Evolutionary conservation across 2,888 invertebrate species (phyloP), one percentile per base, ranked within the genome.

Genomic region (Eupithecia subumbrata): DNA sequence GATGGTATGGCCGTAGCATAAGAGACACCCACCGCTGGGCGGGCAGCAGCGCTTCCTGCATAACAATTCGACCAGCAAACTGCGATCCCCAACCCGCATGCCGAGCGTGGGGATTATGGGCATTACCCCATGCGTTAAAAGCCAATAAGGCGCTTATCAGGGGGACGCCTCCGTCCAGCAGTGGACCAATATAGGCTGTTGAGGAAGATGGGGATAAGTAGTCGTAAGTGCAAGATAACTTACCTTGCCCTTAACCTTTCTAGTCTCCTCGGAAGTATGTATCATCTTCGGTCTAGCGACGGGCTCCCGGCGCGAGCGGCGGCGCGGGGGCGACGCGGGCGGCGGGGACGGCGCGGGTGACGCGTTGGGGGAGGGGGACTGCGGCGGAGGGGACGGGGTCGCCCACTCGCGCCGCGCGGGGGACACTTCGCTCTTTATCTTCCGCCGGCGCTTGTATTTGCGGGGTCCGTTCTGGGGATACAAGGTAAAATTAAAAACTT

Each of bases 391-490:
- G 37, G 79, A 76, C 60, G 78, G 76, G 40, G 82, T 82, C 5
- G 73, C 77, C 87, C 89, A 87, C 22, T 84, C 82, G 68, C 83
- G 87, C 30, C 79, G 79, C 66, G 79, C 79, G n/a, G 86, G 82
- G 9, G 88, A 84, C 76, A 78, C 80, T 18, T 89, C 89, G 16
- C 83, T 82, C 87, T 97, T 97, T 25, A 97, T 85, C 90, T 97
- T 97, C 82, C 97, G 96, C 73, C 98, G 95, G 0, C 97, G 95
- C 87, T 97, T 98, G 89, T 98, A 98, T 85, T 98, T 98, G 2
- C 98, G 95, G 0, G 97, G 97, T 0, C 96, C 97, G 67, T 96
- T 96, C 95, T 97, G 84, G 12, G 25, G 7, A 75, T 16, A 56
- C n/a, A 56, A 22, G 3, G 56, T 56, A 4, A 56, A 4, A 22